phyloP scores from a whole-genome alignment of 2,888 invertebrate species.

The Melanophora roralis region DNA sequence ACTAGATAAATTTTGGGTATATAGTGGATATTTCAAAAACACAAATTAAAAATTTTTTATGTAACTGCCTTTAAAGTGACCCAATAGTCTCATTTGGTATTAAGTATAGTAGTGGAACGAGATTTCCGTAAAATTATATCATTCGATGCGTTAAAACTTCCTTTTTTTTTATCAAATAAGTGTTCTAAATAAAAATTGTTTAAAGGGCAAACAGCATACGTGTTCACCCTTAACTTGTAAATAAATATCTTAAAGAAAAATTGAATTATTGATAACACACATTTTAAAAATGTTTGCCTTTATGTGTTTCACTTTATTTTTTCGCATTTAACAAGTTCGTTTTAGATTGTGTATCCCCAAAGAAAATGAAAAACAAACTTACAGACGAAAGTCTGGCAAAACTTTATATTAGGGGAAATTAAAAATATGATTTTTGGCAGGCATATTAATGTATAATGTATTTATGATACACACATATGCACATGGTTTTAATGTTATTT shows the following conservation, averaged over 20 bases:
- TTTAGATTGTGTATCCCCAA: not conserved
- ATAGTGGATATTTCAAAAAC: too few species aligned
- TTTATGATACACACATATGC: not conserved
- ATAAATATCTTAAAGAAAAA: not conserved
- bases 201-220: too few species aligned
- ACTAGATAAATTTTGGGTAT: too few species aligned
- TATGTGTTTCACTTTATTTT: conserved; percentile 21
- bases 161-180: too few species aligned
- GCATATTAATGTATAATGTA: not conserved
- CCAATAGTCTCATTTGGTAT: too few species aligned
- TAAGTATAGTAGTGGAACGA: too few species aligned
- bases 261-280: conserved; percentile 52
- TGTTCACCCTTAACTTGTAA: not conserved
- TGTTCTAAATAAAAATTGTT: too few species aligned
- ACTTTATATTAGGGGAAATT: conserved; percentile 9
- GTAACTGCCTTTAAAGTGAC: too few species aligned
- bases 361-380: not conserved
- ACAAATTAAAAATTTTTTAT: too few species aligned
- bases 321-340: conserved; percentile 33
- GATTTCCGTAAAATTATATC: too few species aligned
- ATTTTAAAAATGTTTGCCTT: conserved; percentile 37
- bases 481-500: too few species aligned
- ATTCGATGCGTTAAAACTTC: too few species aligned
- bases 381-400: conserved; percentile 26
- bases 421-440: conserved; percentile 8